Evolutionary conservation across 1,140 invertebrate species (phyloP), one percentile per base, ranked within the genome.

Genomic region (Drosophila hydei): DNA sequence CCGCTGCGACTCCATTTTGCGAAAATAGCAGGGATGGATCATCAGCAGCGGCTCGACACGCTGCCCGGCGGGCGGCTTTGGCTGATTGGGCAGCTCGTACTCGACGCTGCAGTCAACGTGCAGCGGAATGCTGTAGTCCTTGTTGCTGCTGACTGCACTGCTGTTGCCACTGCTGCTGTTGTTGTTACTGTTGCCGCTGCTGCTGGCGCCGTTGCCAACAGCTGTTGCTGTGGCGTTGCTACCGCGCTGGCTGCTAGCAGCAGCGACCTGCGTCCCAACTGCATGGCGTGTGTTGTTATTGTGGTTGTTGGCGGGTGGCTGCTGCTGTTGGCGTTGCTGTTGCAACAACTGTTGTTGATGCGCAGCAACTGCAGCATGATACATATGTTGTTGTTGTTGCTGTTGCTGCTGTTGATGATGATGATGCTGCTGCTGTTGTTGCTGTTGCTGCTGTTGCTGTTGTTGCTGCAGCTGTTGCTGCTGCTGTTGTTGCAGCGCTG

Each of bases 1-100:
- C 67, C 95, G 92, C 85, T 96, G 94, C 70, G 94, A 95, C 87
- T 96, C 95, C 90, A 96, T 95, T 91, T 95, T 94, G 62, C 95
- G 93, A 92, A 96, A 96, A 91, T 96, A 96, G 79, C 95, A 96
- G n/a, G 96, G 96, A 92, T 96, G 96, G 89, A 96, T 96, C 95
- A 96, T 96, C 52, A 96, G 93, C 75, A 96, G 92, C 19, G 95
- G 96, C 88, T 96, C 95, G 74, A 94, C 94, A 60, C 94, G 93
- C 68, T 94, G 95, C 25, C 95, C 95, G 74, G 94, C 94, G 67
- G 96, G 95, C 62, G 96, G 95, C 90, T 96, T 96, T 27, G 95
- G 95, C 91, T 95, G 95, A 81, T 95, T 95, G 60, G 96, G 96
- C 80, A 96, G 92, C 92, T 96, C 96, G 93, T 96, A 96, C 92